Percentiles rank a stretch among this genome's conserved stretches.
Evolutionary conservation across 2,888 invertebrate genomes (phyloP).

Genomic region (Machimus atricapillus): DNA sequence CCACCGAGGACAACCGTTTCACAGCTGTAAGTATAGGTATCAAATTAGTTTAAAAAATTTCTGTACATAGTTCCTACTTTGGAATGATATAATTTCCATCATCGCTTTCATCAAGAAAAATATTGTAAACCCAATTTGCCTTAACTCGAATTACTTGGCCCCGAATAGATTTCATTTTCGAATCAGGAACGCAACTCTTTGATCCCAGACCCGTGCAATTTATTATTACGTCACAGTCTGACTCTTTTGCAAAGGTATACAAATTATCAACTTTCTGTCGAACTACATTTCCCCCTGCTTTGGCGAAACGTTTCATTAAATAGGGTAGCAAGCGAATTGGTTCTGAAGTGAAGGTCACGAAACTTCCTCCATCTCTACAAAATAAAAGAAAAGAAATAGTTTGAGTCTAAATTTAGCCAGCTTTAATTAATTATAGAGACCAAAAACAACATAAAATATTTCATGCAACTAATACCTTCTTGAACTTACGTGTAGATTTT

Average conservation of each 20-base stretch:
- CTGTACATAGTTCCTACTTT: conserved; percentile 67
- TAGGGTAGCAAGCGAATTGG: conserved; percentile 71
- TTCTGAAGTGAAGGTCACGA: conserved; percentile 74
- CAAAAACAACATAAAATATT: background rate
- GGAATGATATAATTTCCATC: conserved; percentile 77
- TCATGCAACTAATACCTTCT: background rate
- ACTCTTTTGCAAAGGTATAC: conserved; percentile 60
- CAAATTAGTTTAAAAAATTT: background rate
- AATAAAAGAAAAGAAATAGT: background rate
- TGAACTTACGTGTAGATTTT: conserved; percentile 60
- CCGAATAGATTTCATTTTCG: conserved; percentile 69
- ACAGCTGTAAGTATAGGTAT: conserved; percentile 60
- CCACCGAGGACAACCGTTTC: conserved; percentile 77
- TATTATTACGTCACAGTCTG: conserved; percentile 72
- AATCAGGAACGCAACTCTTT: conserved; percentile 69
- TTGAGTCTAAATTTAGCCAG: no score
- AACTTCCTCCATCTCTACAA: conserved; percentile 69
- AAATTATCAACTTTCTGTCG: conserved; percentile 66
- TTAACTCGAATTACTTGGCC: conserved; percentile 77
- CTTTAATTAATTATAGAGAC: no score
- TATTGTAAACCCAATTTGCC: conserved; percentile 73
- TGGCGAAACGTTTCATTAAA: conserved; percentile 69
- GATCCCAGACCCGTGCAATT: conserved; percentile 80
- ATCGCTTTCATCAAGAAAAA: conserved; percentile 67
- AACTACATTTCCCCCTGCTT: conserved; percentile 67